These are phyloP conservation scores for Battus philenor DNA, from an alignment of 1,140 invertebrate species.

Conservation along the genomic window DNA sequence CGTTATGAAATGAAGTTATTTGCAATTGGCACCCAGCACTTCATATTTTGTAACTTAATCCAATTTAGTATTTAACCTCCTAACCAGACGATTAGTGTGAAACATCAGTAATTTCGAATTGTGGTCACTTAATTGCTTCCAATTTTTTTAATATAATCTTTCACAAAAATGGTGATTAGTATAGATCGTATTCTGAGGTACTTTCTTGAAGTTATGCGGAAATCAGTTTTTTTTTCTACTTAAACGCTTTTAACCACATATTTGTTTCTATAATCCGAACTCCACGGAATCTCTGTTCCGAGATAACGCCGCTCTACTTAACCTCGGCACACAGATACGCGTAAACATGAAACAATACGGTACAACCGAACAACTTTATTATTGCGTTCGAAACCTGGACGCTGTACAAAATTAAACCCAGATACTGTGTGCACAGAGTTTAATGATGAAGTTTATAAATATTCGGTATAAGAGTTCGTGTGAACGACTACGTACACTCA, in stretches of 20 bases:
- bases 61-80: neutral
- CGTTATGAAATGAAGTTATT: conserved; percentile 51
- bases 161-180: too few species aligned
- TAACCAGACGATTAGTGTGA: too few species aligned
- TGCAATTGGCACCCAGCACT: conserved; percentile 12
- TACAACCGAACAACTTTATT: conserved; percentile 58
- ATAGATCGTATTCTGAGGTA: too few species aligned
- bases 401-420: conserved; percentile 25
- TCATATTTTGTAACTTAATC: conserved; percentile 16
- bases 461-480: conserved; percentile 21
- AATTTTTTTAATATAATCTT: too few species aligned
- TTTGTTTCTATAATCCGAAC: conserved; percentile 54
- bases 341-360: conserved; percentile 75
- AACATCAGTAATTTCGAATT: too few species aligned
- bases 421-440: conserved; percentile 6
- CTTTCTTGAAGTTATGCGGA: too few species aligned
- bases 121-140: too few species aligned
- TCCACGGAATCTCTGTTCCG: conserved; percentile 67
- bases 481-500: conserved; percentile 49
- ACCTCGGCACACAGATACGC: conserved; percentile 70
- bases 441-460: conserved; percentile 20
- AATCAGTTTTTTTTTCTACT: conserved; percentile 26
- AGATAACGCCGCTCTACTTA: conserved; percentile 75
- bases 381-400: conserved; percentile 24
- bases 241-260: too few species aligned